Evolutionary conservation across 2,113 vertebrate species (phyloP), one percentile per base, ranked within the genome.

Genomic region (Ifrita kowaldi): DNA sequence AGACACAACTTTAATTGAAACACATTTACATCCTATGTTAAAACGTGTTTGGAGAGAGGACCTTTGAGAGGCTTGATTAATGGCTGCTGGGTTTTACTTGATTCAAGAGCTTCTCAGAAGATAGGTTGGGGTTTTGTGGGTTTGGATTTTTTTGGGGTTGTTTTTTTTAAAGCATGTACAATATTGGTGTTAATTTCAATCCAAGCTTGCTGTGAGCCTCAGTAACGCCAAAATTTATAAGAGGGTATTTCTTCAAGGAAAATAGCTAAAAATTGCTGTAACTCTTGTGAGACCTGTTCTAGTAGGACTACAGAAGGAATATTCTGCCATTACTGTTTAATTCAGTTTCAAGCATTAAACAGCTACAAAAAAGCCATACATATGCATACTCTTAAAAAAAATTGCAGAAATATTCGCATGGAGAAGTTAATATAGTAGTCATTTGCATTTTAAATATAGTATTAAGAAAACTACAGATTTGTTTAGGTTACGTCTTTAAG

Each of bases 1-100:
- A 64, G 53, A n/a, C 35, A 39, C 17, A 39, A 12, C 13, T 84
- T 56, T 16, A n/a, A 2, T 22, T 57, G 44, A 64, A 96, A 69
- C 10, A 15, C 0, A 0, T 44, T 86, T 79, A 49, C 56, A 17
- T 68, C 10, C 23, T 22, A 7, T 1, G 1, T 71, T 63, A 75
- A 59, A 84, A 42, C 1, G 3, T 33, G 9, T 57, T 79, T 95
- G 69, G 52, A 63, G 62, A 60, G 77, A 93, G 49, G 28, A 57
- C 17, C 32, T 91, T 68, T 79, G 20, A 27, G 62, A 84, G 41
- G 42, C 28, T 60, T 17, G 3, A 24, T 79, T 64, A 87, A 47
- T 57, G 26, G 65, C 50, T 85, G 17, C n/a, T 85, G 50, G 47
- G 8, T 79, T 76, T 85, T 90, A 50, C 21, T 64, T 64, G 47